Conservation (phyloP, 92 coral and sea anemone species). For the Zoanthus gigantus region DNA sequence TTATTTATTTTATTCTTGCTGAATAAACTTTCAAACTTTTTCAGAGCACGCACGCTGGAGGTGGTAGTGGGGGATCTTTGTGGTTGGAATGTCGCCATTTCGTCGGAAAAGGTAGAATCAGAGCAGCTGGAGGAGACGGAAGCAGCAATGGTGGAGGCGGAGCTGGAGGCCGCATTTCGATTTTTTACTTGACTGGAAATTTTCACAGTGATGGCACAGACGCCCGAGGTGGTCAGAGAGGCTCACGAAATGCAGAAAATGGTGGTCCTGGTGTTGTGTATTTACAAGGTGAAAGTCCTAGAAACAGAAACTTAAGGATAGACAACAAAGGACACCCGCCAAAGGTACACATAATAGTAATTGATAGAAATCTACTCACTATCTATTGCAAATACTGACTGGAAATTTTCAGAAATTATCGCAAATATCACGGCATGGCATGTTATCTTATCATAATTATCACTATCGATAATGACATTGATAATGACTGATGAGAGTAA, state of each 20-base stretch:
- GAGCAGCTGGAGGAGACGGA: constrained; percentile 69
- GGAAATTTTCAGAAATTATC: too few species aligned
- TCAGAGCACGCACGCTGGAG: constrained; percentile 70
- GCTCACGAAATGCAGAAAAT: constrained; percentile 61
- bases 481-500: too few species aligned
- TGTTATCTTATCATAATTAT: too few species aligned
- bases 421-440: too few species aligned
- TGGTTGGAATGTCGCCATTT: constrained; percentile 63
- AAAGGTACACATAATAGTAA: constrained; percentile 40
- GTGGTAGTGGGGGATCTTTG: constrained; percentile 81
- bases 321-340: constrained; percentile 74
- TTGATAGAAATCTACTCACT: too few species aligned
- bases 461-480: too few species aligned
- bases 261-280: constrained; percentile 85
- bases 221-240: constrained; percentile 65
- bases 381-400: too few species aligned
- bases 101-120: constrained; percentile 64
- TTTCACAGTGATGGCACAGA: constrained; percentile 73
- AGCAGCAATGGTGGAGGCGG: constrained; percentile 77
- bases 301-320: constrained; percentile 59
- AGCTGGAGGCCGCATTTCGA: constrained; percentile 79
- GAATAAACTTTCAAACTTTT: background rate
- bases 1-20: too few species aligned
- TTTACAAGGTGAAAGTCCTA: constrained; percentile 67
- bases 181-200: constrained; percentile 64